Conservation (phyloP, 2,113 vertebrate species). For the Guaruba guarouba region DNA sequence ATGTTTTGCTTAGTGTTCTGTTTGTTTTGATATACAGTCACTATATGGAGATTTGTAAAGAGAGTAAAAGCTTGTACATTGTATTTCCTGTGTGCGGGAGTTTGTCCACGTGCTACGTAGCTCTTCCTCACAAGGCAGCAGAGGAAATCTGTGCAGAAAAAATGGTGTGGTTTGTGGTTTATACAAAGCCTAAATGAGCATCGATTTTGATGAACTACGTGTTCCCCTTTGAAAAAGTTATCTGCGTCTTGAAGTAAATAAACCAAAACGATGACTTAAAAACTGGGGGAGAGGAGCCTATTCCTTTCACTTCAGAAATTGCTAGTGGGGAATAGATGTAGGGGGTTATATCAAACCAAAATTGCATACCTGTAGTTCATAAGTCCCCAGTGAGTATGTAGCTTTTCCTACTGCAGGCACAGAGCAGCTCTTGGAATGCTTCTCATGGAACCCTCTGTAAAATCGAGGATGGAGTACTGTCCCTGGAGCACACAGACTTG, state of each 20-base stretch:
- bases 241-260: neutral
- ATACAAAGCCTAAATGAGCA: neutral
- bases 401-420: neutral
- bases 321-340: neutral
- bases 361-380: neutral
- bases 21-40: too few species aligned
- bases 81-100: too few species aligned
- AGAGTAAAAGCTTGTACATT: neutral
- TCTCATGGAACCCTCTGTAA: neutral
- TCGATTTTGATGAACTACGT: neutral
- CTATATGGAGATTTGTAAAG: too few species aligned
- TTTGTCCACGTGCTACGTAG: accelerated
- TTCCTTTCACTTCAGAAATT: neutral
- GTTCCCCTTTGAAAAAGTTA: neutral
- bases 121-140: neutral
- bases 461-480: too few species aligned
- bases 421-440: neutral
- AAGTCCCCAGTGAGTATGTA: neutral
- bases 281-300: neutral
- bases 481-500: too few species aligned
- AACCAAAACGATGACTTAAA: neutral
- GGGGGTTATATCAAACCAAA: neutral
- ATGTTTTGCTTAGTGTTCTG: accelerated
- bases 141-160: neutral
- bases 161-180: accelerated